A percentile compares a stretch with the other conserved stretches of the same genome.
Conservation (phyloP, 1,140 invertebrate species). For the Ceratosolen solmsi region DNA sequence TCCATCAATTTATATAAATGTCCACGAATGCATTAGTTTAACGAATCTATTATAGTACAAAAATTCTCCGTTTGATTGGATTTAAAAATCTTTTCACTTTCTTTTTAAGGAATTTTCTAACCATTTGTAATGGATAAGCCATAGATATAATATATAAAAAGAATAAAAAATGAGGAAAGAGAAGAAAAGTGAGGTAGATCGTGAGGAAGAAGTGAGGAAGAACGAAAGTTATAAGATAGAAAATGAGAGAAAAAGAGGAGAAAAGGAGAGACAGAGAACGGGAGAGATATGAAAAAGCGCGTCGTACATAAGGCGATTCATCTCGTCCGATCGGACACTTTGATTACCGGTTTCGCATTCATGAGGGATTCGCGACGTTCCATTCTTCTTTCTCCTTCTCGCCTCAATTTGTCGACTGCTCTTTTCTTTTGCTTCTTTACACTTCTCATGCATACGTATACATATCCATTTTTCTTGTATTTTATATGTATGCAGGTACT, state of each 20-base stretch:
- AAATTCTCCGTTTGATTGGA: background rate
- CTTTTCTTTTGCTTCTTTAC: conserved; percentile 43
- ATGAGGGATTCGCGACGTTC: conserved; percentile 62
- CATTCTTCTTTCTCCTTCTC: conserved; percentile 54
- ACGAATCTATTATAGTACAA: background rate
- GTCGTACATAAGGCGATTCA: conserved; percentile 64
- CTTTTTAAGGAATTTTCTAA: conserved; percentile 5
- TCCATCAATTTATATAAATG: too few species aligned
- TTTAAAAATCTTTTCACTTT: conserved; percentile 17
- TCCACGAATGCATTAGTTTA: background rate
- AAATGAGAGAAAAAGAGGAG: conserved; percentile 24
- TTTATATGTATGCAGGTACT: conserved; percentile 33
- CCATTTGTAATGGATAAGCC: background rate
- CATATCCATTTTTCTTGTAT: conserved; percentile 45
- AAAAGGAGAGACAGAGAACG: background rate
- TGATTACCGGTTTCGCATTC: conserved; percentile 70
- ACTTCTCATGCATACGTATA: background rate
- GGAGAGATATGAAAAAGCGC: conserved; percentile 37
- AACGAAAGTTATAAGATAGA: conserved; percentile 42
- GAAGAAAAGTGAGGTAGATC: conserved; percentile 33
- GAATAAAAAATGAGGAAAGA: background rate
- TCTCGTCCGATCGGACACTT: conserved; percentile 70
- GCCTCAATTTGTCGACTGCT: conserved; percentile 50
- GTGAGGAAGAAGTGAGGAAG: background rate
- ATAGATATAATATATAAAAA: too few species aligned